phyloP scores from a whole-genome alignment of 2,113 vertebrate genomes.

The Megalops atlanticus region DNA sequence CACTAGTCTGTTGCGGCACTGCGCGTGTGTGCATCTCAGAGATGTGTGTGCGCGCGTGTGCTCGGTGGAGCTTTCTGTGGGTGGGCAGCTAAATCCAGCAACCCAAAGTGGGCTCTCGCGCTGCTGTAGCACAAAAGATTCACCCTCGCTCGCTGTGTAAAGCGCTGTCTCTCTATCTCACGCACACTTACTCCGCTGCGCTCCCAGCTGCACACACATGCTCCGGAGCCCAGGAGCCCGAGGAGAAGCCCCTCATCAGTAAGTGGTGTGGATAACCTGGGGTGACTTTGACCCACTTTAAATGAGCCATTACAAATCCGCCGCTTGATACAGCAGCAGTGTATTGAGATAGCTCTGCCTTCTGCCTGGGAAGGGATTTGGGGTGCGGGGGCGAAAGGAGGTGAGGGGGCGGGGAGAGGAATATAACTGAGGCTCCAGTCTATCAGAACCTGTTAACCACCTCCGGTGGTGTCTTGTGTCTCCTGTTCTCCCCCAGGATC shows the following conservation, averaged over 20 bases:
- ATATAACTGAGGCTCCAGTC: background rate
- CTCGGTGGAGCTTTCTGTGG: constrained; percentile 70
- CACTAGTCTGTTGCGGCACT: constrained; percentile 16
- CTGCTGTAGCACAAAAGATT: constrained; percentile 11
- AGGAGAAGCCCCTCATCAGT: background rate
- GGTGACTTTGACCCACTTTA: constrained; percentile 19
- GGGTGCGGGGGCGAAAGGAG: background rate
- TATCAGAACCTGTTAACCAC: background rate
- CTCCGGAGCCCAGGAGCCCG: background rate
- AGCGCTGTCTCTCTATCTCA: background rate
- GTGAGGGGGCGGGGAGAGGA: constrained; percentile 11
- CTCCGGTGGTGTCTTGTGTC: background rate
- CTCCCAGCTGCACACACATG: background rate
- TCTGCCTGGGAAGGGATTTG: background rate
- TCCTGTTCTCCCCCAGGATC: constrained; percentile 73
- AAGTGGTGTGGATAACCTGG: background rate
- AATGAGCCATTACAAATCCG: background rate
- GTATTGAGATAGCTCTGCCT: background rate
- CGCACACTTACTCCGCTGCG: background rate
- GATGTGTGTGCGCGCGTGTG: constrained; percentile 36
- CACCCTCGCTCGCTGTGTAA: constrained; percentile 3
- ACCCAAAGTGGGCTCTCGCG: constrained; percentile 25
- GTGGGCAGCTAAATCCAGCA: constrained; percentile 45
- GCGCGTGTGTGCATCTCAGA: constrained; percentile 3
- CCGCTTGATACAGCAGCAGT: background rate